Base-by-base conservation (phyloP, 2,113 vertebrate genomes). In the Prolemur simus region DNA sequence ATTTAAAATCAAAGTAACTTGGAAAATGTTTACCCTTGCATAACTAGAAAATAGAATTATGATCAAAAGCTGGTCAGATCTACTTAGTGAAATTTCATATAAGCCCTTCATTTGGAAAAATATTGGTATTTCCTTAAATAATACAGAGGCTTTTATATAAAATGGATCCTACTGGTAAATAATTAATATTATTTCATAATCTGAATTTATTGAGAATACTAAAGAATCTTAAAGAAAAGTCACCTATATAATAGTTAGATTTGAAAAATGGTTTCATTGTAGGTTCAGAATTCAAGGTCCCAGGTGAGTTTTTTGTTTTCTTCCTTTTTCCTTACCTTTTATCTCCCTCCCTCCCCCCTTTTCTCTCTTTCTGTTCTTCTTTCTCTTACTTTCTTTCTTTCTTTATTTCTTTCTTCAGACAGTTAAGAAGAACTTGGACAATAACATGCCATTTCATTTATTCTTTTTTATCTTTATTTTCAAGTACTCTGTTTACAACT, bases 401-500 rank as follows among this genome's bases (percentile, higher is more conserved):
- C 37, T 29, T 3, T 8, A 32, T 25, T 13, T n/a, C 23, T 32
- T 52, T 23, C 39, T 39, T 25, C 2, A 58, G n/a, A 3, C 45
- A 52, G 5, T 23, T 96, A 92, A 93, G 32, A 8, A 52, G 32
- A 8, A 52, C 17, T 17, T 81, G 37, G 18, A 91, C 49, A 96
- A 92, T 58, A 0, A 1, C 21, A 1, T 17, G 20, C 21, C 0
- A 94, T 89, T 47, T 77, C 6, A 63, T 34, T 85, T 60, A 81
- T 54, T 60, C 87, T 56, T 66, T 87, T 94, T 45, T 4, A 66
- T 92, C 69, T 94, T 47, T 27, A 77, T 77, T 91, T 58, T 60
- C 18, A 96, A 89, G 15, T 91, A 69, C 1, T 47, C 85, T 96
- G 68, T 69, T 85, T 74, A 42, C 5, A 92, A 47, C 87, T 92